Evolutionary conservation across 1,140 invertebrate genomes (phyloP).

Genomic region (Drosophila erecta): DNA sequence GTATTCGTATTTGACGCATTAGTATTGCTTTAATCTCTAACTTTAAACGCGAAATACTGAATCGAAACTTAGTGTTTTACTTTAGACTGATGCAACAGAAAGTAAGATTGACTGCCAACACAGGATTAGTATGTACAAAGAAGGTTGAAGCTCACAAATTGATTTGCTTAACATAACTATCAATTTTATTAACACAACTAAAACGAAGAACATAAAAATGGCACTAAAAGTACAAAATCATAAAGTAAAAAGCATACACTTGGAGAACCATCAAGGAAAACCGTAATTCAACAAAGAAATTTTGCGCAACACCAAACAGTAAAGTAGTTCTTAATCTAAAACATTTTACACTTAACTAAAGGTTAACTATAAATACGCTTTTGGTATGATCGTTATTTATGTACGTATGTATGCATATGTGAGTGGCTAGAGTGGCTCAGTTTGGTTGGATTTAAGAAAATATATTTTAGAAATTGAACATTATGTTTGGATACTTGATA

Average conservation of each 20-base stretch:
- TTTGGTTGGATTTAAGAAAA: conserved; percentile 4
- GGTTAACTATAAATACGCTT: conserved; percentile 59
- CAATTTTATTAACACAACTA: conserved; percentile 27
- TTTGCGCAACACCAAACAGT: conserved; percentile 38
- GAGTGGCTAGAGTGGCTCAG: conserved; percentile 16
- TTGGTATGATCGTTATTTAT: conserved; percentile 74
- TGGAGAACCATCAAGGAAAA: conserved; percentile 21
- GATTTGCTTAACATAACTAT: conserved; percentile 25
- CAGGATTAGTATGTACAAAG: conserved; percentile 59
- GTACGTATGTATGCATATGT: conserved; percentile 48
- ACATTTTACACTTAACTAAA: conserved; percentile 50
- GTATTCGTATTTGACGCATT: conserved; percentile 39
- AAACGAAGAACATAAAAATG: conserved; percentile 53
- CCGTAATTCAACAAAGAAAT: conserved; percentile 20
- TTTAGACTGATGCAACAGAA: conserved; percentile 8
- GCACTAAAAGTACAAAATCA: conserved; percentile 56
- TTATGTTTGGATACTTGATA: background rate
- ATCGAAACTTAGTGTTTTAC: conserved; percentile 47
- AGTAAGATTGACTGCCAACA: conserved; percentile 37
- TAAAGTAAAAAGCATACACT: conserved; percentile 19
- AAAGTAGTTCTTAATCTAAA: conserved; percentile 32
- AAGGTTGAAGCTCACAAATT: conserved; percentile 25
- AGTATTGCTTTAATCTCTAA: conserved; percentile 70
- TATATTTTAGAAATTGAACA: background rate
- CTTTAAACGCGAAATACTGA: conserved; percentile 58